phyloP scores from a whole-genome alignment of 2,888 invertebrate genomes.

The Exocentrus adspersus region DNA sequence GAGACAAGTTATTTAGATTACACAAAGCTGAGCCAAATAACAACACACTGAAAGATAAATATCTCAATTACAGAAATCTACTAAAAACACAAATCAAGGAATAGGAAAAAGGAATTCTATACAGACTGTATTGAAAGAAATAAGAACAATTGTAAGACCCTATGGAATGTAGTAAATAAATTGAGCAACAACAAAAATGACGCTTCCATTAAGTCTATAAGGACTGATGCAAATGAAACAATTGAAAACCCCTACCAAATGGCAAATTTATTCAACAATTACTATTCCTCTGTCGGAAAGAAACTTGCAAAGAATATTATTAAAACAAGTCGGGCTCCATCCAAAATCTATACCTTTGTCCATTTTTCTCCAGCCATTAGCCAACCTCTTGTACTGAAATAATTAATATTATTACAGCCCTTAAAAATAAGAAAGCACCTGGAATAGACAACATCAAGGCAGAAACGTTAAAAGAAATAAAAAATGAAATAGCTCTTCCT shows the following conservation, averaged over 20 bases:
- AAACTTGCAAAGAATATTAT: slow-evolving; percentile 4
- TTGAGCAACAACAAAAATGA: background rate
- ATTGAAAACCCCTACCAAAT: background rate
- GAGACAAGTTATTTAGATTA: slow-evolving; percentile 4
- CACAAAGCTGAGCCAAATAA: background rate
- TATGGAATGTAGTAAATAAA: background rate
- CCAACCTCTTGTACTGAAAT: slow-evolving; percentile 11
- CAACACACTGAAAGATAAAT: background rate
- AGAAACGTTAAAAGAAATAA: slow-evolving; percentile 10
- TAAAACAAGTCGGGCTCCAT: too few relatives aligned
- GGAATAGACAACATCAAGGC: slow-evolving; percentile 2
- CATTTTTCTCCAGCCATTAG: too few relatives aligned
- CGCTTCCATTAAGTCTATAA: background rate
- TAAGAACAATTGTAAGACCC: background rate
- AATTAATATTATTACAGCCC: slow-evolving; percentile 6
- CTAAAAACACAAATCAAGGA: too few relatives aligned
- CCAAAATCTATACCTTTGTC: too few relatives aligned
- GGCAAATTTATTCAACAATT: slow-evolving; percentile 2
- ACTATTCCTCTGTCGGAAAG: slow-evolving; percentile 10
- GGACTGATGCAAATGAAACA: too few relatives aligned
- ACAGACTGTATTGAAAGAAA: background rate
- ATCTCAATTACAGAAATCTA: background rate
- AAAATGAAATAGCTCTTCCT: slow-evolving; percentile 6
- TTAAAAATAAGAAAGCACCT: background rate
- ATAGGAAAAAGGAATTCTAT: background rate